Conservation (phyloP, 2,797 vertebrate species). For the Brachymystax lenok region DNA sequence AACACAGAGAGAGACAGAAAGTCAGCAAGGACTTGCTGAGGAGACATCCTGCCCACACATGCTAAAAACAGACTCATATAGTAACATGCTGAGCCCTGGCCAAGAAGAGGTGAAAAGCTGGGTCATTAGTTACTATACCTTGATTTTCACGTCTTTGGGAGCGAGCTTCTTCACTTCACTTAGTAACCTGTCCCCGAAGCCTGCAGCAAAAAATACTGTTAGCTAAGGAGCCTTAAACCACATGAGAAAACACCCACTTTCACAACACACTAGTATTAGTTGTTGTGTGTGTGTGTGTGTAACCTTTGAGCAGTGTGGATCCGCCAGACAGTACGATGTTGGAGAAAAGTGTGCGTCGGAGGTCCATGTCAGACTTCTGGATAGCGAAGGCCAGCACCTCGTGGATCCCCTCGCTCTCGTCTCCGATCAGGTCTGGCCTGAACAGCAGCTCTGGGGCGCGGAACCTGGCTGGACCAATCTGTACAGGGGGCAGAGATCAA, state of each 20-base stretch:
- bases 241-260: neutral
- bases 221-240: constrained; percentile 1
- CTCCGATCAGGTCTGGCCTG: constrained; percentile 94
- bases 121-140: constrained; percentile 65
- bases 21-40: neutral
- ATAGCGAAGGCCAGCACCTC: constrained; percentile 96
- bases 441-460: constrained; percentile 95
- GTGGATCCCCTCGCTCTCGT: constrained; percentile 96
- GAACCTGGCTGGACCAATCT: constrained; percentile 96
- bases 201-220: constrained; percentile 58
- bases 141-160: constrained; percentile 92
- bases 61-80: neutral
- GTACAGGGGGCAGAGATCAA: constrained; percentile 16
- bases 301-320: constrained; percentile 97
- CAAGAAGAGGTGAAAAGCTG: neutral
- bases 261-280: neutral
- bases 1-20: neutral
- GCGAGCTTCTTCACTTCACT: constrained; percentile 92
- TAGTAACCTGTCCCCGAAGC: constrained; percentile 87
- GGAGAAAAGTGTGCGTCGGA: constrained; percentile 93
- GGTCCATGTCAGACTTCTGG: constrained; percentile 98
- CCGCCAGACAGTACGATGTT: constrained; percentile 96
- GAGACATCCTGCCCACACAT: neutral
- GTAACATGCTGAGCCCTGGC: neutral
- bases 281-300: neutral